Conservation (phyloP, 2,888 invertebrate genomes). For the Scaptomyza reducta region DNA sequence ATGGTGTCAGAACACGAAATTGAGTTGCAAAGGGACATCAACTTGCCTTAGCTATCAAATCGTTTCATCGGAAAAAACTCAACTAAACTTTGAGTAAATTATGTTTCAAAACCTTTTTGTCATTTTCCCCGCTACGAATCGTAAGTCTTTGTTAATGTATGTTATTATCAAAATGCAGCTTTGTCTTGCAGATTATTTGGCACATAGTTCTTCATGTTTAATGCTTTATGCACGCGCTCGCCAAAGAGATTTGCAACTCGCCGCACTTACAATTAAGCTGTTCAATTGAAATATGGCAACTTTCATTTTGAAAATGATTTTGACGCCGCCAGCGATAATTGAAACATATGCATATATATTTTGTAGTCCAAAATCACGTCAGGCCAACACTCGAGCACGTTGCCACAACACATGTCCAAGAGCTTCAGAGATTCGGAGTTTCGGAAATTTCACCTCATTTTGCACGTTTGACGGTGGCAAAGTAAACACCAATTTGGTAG, state of each 20-base stretch:
- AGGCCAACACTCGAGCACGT: constrained; percentile 67
- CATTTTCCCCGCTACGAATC: not conserved
- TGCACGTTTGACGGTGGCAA: constrained; percentile 60
- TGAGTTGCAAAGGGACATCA: not conserved
- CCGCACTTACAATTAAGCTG: constrained; percentile 62
- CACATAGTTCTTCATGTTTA: constrained; percentile 39
- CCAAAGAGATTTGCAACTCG: constrained; percentile 23
- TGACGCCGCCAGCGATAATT: constrained; percentile 71
- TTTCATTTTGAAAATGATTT: constrained; percentile 68
- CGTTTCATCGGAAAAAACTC: no score
- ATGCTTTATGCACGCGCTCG: constrained; percentile 5
- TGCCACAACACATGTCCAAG: constrained; percentile 5
- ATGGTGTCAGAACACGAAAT: not conserved
- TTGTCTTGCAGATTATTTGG: constrained; percentile 11
- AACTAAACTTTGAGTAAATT: no score
- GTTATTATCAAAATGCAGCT: not conserved
- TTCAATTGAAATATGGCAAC: constrained; percentile 68
- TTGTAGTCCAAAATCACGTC: constrained; percentile 70
- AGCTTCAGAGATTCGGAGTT: no score
- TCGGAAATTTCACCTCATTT: constrained; percentile 79
- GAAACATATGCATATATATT: constrained; percentile 75
- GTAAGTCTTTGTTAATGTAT: not conserved
- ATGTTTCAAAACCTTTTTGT: not conserved
- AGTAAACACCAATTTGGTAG: constrained; percentile 26
- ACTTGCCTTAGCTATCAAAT: no score